Conservation (phyloP, 2,797 vertebrate genomes). For the Australoheros facetus region DNA sequence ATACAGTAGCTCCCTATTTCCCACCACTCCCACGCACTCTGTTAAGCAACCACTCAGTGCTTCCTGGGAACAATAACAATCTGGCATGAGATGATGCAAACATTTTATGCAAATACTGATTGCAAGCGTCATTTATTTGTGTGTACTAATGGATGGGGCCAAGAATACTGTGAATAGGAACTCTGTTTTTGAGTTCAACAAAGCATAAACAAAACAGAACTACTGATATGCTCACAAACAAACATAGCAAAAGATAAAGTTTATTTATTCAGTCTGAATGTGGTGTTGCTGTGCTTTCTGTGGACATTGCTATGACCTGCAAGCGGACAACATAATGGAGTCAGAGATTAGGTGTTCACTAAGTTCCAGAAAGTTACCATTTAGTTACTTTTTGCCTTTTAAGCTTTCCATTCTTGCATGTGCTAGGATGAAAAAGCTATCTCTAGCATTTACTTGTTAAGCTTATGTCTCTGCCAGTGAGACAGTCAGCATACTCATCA, state of each 20-base stretch:
- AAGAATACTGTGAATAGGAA: not conserved
- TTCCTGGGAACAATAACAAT: slow-evolving; percentile 33
- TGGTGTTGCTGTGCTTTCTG: not conserved
- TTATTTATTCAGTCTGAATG: not conserved
- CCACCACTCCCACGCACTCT: not conserved
- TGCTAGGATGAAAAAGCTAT: not conserved
- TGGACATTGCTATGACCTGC: not conserved
- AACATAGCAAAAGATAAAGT: not conserved
- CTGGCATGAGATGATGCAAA: slow-evolving; percentile 20
- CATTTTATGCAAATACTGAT: slow-evolving; percentile 29
- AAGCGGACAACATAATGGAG: not conserved
- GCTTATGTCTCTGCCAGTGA: not conserved
- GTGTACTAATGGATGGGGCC: not conserved
- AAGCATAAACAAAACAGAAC: not conserved
- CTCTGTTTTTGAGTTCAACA: slow-evolving; percentile 14
- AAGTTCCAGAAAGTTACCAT: not conserved
- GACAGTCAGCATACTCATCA: not conserved
- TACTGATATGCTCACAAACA: not conserved
- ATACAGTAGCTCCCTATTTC: not conserved
- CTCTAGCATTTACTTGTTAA: not conserved
- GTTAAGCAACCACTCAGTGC: slow-evolving; percentile 4
- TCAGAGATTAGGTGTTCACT: too few relatives aligned
- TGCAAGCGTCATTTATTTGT: not conserved
- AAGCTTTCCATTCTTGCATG: not conserved
- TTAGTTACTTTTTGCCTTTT: not conserved